phyloP scores from a whole-genome alignment of 2,888 invertebrate species.

The Acanthosepion pharaonis region DNA sequence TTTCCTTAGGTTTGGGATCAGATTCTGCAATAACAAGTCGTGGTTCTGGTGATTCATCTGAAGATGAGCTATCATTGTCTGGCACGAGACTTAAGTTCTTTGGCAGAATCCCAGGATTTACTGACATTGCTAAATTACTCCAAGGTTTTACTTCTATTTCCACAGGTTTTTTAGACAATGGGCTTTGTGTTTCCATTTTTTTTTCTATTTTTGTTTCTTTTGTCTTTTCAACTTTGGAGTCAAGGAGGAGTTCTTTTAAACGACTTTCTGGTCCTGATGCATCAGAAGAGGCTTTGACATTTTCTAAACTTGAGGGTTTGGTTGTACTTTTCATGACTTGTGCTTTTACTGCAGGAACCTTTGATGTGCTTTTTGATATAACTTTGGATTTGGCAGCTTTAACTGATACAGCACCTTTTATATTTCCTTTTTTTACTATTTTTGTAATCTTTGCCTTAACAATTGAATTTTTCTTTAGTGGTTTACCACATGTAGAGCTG shows the following conservation, averaged over 20 bases:
- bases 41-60: constrained; percentile 52
- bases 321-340: neutral
- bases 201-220: constrained; percentile 36
- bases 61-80: constrained; percentile 48
- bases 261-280: constrained; percentile 47
- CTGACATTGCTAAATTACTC: neutral
- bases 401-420: neutral
- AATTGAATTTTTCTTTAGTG: constrained; percentile 14
- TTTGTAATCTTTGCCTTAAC: constrained; percentile 15
- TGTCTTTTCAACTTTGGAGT: constrained; percentile 47
- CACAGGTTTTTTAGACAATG: neutral
- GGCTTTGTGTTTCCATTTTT: neutral
- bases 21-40: constrained; percentile 54
- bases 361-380: neutral
- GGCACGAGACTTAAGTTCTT: constrained; percentile 1
- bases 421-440: constrained; percentile 10
- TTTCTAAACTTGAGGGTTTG: neutral
- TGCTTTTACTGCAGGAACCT: neutral
- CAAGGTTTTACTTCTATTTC: neutral
- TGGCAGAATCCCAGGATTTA: neutral
- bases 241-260: constrained; percentile 51
- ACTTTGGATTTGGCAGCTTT: constrained; percentile 1
- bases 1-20: constrained; percentile 51
- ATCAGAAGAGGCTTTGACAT: neutral
- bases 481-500: neutral